Evolutionary conservation across 2,797 vertebrate species (phyloP).

Genomic region (Sebastolobus alascanus): DNA sequence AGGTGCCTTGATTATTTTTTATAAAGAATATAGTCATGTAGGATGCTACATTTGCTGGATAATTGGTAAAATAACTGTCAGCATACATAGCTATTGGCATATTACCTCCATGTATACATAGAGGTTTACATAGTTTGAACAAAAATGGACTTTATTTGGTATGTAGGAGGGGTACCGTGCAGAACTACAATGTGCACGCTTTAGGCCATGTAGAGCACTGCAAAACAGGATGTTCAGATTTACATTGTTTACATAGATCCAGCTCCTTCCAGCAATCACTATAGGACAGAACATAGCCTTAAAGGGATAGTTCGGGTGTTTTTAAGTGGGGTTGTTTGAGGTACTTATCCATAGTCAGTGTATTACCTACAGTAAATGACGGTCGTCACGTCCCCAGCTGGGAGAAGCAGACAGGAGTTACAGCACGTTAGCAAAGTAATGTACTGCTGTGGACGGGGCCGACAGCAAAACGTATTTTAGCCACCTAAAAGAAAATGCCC

Average conservation of each 20-base stretch:
- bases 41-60: background rate
- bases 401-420: no score
- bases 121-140: background rate
- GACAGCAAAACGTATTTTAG: no score
- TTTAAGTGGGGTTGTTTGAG: no score
- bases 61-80: slow-evolving; percentile 9
- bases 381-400: no score
- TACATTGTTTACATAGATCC: background rate
- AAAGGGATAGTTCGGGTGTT: no score
- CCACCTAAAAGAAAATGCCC: no score
- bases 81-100: background rate
- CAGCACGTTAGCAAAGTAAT: no score
- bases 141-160: background rate
- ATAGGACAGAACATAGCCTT: background rate
- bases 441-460: no score
- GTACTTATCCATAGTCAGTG: no score
- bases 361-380: no score
- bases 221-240: background rate
- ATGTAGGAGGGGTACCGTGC: background rate
- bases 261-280: background rate
- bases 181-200: background rate
- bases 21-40: background rate
- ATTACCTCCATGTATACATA: background rate
- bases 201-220: background rate
- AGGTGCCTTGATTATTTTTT: background rate